Evolutionary conservation across 2,888 invertebrate species (phyloP).

Genomic region (Drosophila longiperda): DNA sequence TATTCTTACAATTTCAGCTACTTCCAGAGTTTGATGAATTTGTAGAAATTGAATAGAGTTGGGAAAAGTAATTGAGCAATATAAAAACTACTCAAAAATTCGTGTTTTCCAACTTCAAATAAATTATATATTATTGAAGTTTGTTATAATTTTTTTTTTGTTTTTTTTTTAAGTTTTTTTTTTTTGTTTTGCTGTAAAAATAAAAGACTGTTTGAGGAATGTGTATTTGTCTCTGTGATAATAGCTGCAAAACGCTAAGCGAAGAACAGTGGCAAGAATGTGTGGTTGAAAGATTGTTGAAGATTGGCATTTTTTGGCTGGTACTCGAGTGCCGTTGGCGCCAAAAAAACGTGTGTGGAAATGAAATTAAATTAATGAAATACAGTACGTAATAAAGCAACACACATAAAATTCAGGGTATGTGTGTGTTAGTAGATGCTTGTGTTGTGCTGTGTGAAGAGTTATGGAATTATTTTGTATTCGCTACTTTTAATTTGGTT

Average conservation of each 20-base stretch:
- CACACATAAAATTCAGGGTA: constrained; percentile 23
- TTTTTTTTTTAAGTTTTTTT: constrained; percentile 5
- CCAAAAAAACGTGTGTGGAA: constrained; percentile 21
- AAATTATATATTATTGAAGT: constrained; percentile 24
- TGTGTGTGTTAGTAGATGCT: constrained; percentile 31
- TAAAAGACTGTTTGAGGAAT: constrained; percentile 26
- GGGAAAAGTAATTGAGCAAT: constrained; percentile 19
- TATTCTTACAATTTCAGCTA: constrained; percentile 19
- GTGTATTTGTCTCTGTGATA: constrained; percentile 42
- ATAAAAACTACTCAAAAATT: constrained; percentile 28
- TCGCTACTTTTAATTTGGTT: constrained; percentile 28
- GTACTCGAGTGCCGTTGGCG: constrained; percentile 27
- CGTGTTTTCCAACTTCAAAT: constrained; percentile 24
- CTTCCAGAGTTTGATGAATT: constrained; percentile 30
- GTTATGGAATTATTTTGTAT: constrained; percentile 19
- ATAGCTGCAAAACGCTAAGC: constrained; percentile 73
- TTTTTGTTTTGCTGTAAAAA: constrained; percentile 30
- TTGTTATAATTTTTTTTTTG: neutral
- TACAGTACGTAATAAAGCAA: constrained; percentile 33
- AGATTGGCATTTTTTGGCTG: constrained; percentile 29
- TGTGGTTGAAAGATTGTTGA: constrained; percentile 16
- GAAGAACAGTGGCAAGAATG: constrained; percentile 57
- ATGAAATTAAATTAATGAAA: constrained; percentile 19
- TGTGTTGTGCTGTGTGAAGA: constrained; percentile 33
- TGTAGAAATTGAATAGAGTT: constrained; percentile 28